phyloP scores from a whole-genome alignment of 1,140 invertebrate species.

The Heliconius hewitsoni region DNA sequence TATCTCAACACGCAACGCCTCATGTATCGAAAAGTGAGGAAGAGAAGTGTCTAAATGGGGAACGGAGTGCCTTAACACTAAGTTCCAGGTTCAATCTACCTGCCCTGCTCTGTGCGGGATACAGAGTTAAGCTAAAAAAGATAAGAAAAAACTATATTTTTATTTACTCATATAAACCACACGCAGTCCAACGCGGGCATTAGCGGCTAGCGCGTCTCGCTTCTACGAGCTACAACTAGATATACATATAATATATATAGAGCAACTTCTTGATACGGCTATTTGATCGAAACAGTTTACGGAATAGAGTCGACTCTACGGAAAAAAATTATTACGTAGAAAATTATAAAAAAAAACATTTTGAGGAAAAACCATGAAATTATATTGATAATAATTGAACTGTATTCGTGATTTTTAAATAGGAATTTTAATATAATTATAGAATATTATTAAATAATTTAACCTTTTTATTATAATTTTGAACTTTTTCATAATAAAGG shows the following conservation, averaged over 20 bases:
- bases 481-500: background rate
- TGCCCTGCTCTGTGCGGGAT: too few relatives aligned
- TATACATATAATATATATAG: background rate
- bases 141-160: background rate
- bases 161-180: background rate
- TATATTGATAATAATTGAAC: background rate
- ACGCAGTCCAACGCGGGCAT: background rate
- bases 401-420: background rate
- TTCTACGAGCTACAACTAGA: background rate
- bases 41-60: too few relatives aligned
- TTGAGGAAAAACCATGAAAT: background rate
- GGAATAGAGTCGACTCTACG: background rate
- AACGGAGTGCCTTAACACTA: too few relatives aligned
- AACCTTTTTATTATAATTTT: background rate
- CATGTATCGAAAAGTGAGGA: too few relatives aligned
- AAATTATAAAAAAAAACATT: background rate
- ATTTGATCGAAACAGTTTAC: background rate
- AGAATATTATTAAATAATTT: background rate
- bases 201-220: background rate
- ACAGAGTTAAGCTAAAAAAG: background rate
- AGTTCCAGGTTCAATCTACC: too few relatives aligned
- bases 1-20: too few relatives aligned
- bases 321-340: background rate
- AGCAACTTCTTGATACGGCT: background rate
- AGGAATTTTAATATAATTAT: background rate